Percentiles rank a stretch among this genome's conserved stretches.
These are phyloP conservation scores for Apis laboriosa DNA, from an alignment of 1,140 invertebrate species.

Conservation along the genomic window DNA sequence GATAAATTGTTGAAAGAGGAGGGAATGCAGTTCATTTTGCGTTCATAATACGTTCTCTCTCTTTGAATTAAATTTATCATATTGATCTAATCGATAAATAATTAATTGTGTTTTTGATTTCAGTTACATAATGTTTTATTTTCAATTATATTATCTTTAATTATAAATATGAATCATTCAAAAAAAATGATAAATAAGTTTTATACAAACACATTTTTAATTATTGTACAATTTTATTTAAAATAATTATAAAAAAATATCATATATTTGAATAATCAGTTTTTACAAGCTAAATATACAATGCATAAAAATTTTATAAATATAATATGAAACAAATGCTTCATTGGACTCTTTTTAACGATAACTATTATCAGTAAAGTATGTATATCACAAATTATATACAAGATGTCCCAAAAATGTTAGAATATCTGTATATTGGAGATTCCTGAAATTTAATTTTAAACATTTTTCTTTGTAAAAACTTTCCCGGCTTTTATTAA, in stretches of 20 bases:
- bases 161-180: not conserved
- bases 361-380: not conserved
- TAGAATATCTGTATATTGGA: no score
- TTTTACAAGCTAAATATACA: not conserved
- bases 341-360: slow-evolving; percentile 26
- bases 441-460: no score
- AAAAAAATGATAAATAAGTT: not conserved
- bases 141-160: not conserved
- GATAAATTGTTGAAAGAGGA: slow-evolving; percentile 1
- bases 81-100: not conserved
- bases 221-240: slow-evolving; percentile 3
- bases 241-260: slow-evolving; percentile 3
- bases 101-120: not conserved
- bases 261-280: not conserved
- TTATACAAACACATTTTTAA: not conserved
- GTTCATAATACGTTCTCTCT: no score
- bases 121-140: not conserved
- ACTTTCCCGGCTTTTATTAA: no score
- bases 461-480: no score
- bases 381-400: no score
- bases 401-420: no score
- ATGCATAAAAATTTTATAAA: slow-evolving; percentile 3
- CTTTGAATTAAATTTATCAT: not conserved
- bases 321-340: not conserved
- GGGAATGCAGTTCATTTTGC: not conserved